Evolutionary conservation across 2,797 vertebrate species (phyloP), one percentile per base, ranked within the genome.

Genomic region (Tenualosa thibaudeaui): DNA sequence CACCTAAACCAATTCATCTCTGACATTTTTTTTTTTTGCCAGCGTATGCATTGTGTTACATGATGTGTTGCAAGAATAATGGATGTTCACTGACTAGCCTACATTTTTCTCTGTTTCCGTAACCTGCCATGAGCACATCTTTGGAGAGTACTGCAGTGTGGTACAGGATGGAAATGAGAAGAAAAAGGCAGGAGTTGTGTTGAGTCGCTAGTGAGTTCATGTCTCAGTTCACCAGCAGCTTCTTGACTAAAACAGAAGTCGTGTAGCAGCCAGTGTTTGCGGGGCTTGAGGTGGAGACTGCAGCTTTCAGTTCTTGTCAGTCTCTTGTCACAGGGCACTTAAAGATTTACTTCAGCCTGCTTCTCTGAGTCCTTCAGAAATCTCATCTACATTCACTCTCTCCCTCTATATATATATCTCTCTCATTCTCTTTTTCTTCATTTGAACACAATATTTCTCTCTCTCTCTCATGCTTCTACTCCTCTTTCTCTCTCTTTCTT

Each of bases 401-500:
- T 31, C 24, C 37, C 46, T 49, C 46, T 49, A 1, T 49, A 1
- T 49, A 1, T 49, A 5, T 8, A 1, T 49, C 46, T 49, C 46
- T 49, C 46, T 3, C 46, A 49, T 49, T 8, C 7, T 49, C 46
- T 8, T 49, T 49, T 49, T 8, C 7, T 8, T 49, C 46, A 49
- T 49, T 8, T 49, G 4, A 49, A 5, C 4, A 4, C 46, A 49
- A 49, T 49, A 49, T 49, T 4, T 8, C 46, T 8, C 46, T 49
- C 4, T 4, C 5, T 12, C 68, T 5, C 15, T 17, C 15, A 17
- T 40, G 46, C 2, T 68, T 54, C 1, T 17, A 54, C 26, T 68
- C 62, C 62, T 68, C 62, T 31, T 24, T 68, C 62, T 68, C 60
- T 65, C 60, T 65, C 62, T 13, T 24, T 31, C 62, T 68, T n/a